Evolutionary conservation across 2,797 vertebrate genomes (phyloP).

Genomic region (Silurus aristotelis): DNA sequence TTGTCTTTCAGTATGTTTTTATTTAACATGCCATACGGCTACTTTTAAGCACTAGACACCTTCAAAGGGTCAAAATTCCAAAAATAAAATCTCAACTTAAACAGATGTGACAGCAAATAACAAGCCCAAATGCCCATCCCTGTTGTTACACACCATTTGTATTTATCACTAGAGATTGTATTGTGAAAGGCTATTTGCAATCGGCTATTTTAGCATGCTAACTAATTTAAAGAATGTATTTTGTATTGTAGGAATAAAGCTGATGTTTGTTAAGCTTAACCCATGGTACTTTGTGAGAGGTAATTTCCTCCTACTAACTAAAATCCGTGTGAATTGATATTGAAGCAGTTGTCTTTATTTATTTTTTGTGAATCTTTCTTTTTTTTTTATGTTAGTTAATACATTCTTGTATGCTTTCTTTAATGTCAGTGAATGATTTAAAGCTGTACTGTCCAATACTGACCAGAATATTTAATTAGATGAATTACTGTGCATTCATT

Average conservation of each 20-base stretch:
- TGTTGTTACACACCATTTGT: neutral
- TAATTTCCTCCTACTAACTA: neutral
- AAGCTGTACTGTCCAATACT: neutral
- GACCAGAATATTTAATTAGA: neutral
- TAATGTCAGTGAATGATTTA: neutral
- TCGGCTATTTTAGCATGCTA: neutral
- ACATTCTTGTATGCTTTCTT: neutral
- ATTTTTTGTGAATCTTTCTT: neutral
- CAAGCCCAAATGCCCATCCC: neutral
- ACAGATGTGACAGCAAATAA: constrained; percentile 6
- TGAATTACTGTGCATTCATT: neutral
- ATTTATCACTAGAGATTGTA: neutral
- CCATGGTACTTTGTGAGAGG: neutral
- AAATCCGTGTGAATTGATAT: neutral
- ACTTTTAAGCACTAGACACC: neutral
- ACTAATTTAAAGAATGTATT: no score
- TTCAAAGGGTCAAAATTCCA: neutral
- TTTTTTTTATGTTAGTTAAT: neutral
- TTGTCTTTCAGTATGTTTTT: neutral
- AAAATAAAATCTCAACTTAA: neutral
- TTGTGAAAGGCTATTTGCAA: neutral
- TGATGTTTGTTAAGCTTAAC: neutral
- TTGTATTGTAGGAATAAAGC: no score
- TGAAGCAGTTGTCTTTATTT: neutral
- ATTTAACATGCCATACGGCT: neutral